Base-by-base conservation (phyloP, 2,797 vertebrate genomes). In the Falco naumanni region DNA sequence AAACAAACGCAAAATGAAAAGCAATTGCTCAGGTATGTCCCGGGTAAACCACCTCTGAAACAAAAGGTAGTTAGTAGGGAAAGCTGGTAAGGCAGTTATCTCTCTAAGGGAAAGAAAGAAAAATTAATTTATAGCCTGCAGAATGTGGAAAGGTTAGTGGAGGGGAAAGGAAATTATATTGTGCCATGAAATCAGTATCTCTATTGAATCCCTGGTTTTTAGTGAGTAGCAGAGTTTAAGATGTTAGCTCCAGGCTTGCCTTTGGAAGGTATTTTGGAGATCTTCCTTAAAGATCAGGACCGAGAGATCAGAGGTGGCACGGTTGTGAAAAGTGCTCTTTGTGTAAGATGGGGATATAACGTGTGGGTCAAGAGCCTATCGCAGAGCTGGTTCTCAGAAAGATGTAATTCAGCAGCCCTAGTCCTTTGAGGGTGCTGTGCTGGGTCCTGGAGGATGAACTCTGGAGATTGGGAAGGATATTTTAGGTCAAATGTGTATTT, bases 381-480 rank as follows among this genome's bases (percentile, higher is more conserved):
- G 60, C 45, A 47, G 10, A 87, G n/a, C 37, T 69, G 33, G 65
- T 75, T 75, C 48, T 75, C 37, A 87, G 56, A 87, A 89, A 54
- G 57, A 87, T 51, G 92, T 92, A 33, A 12, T 75, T 93, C 47
- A 51, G 50, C 29, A 33, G 33, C 72, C 82, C 34, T 65, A n/a
- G 37, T 69, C 70, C 54, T 94, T 77, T 78, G 66, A 91, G 66
- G 45, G 31, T 80, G 71, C 20, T 66, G 33, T 72, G 29, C 61
- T 70, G 54, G 84, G 69, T 89, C 65, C 57, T 50, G 75, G 16
- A 59, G 76, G 87, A 91, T 88, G 53, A 92, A 85, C 75, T 87
- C 90, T 15, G 33, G 60, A 89, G 75, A 89, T 43, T 83, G 81
- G 78, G 90, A 92, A 70, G 70, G 68, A 84, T 96, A 53, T 95